Conservation (phyloP, 2,888 invertebrate genomes). For the Keiferia lycopersicella region DNA sequence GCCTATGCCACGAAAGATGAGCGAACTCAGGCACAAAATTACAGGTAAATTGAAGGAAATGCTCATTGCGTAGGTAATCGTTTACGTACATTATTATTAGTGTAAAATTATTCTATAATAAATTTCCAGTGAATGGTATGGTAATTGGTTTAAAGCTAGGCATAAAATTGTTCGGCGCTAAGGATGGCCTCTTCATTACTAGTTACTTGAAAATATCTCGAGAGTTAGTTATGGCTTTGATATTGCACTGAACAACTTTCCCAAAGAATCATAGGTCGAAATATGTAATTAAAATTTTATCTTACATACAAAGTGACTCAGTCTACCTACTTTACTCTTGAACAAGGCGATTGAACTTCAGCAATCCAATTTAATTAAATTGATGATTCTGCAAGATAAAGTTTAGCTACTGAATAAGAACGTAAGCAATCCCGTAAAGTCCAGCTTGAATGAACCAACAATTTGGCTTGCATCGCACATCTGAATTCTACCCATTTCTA, state of each 20-base stretch:
- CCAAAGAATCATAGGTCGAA: no score
- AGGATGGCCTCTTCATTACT: neutral
- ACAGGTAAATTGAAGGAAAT: constrained; percentile 3
- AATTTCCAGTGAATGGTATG: neutral
- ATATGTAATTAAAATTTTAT: no score
- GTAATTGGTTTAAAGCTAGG: neutral
- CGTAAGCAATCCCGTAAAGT: neutral
- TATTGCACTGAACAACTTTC: neutral
- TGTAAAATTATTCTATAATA: neutral
- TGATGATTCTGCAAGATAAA: neutral
- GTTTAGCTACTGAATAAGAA: neutral
- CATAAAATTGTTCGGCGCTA: neutral
- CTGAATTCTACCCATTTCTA: constrained; percentile 14
- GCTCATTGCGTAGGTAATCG: neutral
- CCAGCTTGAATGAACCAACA: neutral
- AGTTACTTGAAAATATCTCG: neutral
- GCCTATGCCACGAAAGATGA: constrained; percentile 28
- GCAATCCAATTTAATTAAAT: neutral
- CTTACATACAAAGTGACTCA: no score
- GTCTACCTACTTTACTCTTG: no score
- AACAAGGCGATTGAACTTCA: neutral
- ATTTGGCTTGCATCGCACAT: constrained; percentile 14
- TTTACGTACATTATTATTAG: neutral
- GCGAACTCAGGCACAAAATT: constrained; percentile 17
- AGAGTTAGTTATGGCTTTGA: neutral